These are phyloP conservation scores for Galendromus occidentalis DNA, from an alignment of 1,140 invertebrate genomes.

Conservation along the genomic window DNA sequence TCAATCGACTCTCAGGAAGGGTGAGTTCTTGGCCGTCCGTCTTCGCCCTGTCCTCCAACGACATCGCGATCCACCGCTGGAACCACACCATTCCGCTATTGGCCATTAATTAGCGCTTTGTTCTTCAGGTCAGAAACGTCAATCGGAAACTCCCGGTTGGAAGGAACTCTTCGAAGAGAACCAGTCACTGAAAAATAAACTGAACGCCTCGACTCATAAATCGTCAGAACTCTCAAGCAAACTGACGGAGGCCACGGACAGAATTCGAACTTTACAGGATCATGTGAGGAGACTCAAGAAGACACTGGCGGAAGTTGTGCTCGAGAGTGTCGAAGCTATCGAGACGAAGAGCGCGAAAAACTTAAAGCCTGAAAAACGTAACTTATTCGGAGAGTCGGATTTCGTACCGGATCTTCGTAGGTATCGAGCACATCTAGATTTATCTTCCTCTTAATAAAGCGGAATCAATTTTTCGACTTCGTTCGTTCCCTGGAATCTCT, in stretches of 20 bases:
- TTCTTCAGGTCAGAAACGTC: not conserved
- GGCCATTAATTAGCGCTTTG: not conserved
- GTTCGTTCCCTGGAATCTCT: too few species aligned
- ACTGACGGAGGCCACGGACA: not conserved
- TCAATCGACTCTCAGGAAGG: too few species aligned
- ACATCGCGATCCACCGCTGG: too few species aligned
- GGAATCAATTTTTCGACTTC: too few species aligned
- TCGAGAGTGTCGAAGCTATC: not conserved
- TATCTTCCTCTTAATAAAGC: too few species aligned
- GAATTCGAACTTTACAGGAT: not conserved
- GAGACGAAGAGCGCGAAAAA: not conserved
- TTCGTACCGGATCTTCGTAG: too few species aligned
- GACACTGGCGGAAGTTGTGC: not conserved
- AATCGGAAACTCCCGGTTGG: not conserved
- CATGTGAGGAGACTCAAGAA: conserved; percentile 4
- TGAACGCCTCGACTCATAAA: not conserved
- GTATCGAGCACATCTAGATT: too few species aligned
- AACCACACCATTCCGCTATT: too few species aligned
- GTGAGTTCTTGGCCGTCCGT: too few species aligned
- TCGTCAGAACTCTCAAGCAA: not conserved
- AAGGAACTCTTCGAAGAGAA: conserved; percentile 3
- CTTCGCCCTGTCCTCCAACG: not conserved
- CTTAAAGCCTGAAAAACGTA: not conserved
- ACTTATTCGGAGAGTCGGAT: not conserved
- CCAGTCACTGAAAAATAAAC: not conserved